These are phyloP conservation scores for Manis javanica DNA, from an alignment of 2,797 vertebrate genomes.

Conservation along the genomic window DNA sequence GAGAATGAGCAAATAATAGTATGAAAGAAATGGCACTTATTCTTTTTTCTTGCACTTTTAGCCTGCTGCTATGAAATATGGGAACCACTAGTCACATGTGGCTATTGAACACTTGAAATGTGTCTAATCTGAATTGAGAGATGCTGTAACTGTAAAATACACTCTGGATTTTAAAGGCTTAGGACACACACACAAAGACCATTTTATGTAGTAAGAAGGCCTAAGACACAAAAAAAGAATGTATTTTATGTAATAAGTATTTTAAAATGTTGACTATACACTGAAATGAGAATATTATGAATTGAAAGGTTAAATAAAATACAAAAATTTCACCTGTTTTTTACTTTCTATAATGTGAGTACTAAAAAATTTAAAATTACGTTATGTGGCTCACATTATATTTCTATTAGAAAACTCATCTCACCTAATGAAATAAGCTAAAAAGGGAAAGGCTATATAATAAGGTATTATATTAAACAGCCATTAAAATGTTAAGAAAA, in stretches of 20 bases:
- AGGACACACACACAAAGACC: background rate
- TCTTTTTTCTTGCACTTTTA: background rate
- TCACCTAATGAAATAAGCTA: background rate
- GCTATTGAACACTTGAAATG: background rate
- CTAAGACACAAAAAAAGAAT: background rate
- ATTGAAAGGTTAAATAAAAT: background rate
- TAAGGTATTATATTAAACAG: background rate
- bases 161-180: background rate
- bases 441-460: background rate
- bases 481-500: constrained; percentile 29
- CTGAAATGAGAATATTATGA: background rate
- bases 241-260: background rate
- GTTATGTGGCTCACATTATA: background rate
- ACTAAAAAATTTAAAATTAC: background rate
- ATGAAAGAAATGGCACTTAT: background rate
- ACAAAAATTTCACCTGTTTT: background rate
- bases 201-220: background rate
- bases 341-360: background rate
- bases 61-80: background rate
- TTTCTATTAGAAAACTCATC: background rate
- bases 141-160: background rate
- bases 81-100: background rate
- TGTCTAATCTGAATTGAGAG: background rate
- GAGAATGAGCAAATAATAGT: background rate
- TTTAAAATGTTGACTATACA: background rate